Conservation (phyloP, 2,888 invertebrate genomes). For the Thelaira solivaga region DNA sequence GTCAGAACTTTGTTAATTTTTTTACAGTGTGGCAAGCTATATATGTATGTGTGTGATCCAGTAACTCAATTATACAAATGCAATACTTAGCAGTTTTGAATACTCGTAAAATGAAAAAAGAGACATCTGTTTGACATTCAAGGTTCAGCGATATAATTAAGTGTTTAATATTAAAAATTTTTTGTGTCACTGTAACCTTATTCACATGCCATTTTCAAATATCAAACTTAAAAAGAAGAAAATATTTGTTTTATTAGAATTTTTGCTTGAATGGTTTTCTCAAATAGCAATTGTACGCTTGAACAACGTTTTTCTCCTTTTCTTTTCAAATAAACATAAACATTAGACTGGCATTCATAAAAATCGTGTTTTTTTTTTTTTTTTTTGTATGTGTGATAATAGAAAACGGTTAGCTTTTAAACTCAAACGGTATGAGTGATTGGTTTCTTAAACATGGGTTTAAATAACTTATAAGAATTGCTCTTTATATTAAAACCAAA, state of each 20-base stretch:
- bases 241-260: slow-evolving; percentile 36
- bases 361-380: neutral
- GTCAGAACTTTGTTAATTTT: too few species aligned
- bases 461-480: too few species aligned
- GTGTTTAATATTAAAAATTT: neutral
- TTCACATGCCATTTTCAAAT: neutral
- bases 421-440: too few species aligned
- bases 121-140: neutral
- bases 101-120: too few species aligned
- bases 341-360: slow-evolving; percentile 3
- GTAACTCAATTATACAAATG: too few species aligned
- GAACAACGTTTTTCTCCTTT: slow-evolving; percentile 11
- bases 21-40: too few species aligned
- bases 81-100: too few species aligned
- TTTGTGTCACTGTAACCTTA: neutral
- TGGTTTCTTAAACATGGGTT: too few species aligned
- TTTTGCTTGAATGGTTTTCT: slow-evolving; percentile 40
- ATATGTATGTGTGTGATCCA: too few species aligned
- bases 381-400: too few species aligned
- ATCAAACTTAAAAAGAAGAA: neutral
- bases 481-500: too few species aligned
- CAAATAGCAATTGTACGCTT: slow-evolving; percentile 50
- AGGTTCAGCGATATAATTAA: neutral
- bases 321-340: neutral
- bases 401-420: too few species aligned